Evolutionary conservation across 1,140 invertebrate genomes (phyloP).

Genomic region (Muscidifurax raptorellus): DNA sequence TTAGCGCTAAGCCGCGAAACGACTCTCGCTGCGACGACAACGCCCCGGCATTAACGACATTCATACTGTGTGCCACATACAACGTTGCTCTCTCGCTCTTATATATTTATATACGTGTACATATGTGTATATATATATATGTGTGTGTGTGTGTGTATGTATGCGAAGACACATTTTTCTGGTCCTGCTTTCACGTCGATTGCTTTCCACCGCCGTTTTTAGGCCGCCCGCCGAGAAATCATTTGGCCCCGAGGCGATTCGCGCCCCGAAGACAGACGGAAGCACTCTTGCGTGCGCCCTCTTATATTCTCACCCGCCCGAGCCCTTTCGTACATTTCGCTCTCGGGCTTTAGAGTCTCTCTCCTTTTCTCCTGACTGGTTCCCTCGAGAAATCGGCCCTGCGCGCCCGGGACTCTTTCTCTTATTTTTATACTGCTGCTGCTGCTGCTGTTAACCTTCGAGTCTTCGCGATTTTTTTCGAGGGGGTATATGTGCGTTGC

Average conservation of each 20-base stretch:
- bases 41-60: conserved; percentile 26
- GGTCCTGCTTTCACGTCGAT: background rate
- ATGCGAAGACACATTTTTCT: background rate
- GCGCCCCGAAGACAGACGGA: conserved; percentile 1
- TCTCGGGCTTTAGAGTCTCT: background rate
- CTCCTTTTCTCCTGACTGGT: background rate
- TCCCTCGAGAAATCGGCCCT: background rate
- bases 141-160: background rate
- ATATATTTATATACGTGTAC: background rate
- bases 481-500: background rate
- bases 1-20: conserved; percentile 40
- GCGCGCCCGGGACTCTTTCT: conserved; percentile 8
- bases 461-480: background rate
- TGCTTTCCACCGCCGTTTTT: background rate
- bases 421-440: background rate
- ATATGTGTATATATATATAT: too few species aligned
- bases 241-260: background rate
- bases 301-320: background rate
- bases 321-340: background rate
- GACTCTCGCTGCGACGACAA: background rate
- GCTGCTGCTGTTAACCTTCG: background rate
- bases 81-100: background rate
- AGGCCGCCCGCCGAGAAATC: background rate
- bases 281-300: background rate
- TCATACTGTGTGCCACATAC: background rate